phyloP scores from a whole-genome alignment of 2,113 vertebrate species.

The Strix uralensis region DNA sequence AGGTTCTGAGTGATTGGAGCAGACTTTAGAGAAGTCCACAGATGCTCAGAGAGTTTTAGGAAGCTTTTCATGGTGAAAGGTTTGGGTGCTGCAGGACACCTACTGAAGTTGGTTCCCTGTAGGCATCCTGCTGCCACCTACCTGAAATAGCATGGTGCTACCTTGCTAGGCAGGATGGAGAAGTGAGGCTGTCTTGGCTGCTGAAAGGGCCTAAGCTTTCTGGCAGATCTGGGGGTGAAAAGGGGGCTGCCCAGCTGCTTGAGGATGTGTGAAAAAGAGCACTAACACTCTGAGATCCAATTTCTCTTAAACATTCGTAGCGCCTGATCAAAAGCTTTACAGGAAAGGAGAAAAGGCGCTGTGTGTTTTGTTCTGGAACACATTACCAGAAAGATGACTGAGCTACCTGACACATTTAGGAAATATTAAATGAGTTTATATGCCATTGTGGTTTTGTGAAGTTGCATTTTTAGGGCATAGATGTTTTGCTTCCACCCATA shows the following conservation, averaged over 20 bases:
- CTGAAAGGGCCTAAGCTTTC: background rate
- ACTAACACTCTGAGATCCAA: background rate
- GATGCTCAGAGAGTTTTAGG: background rate
- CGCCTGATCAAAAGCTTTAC: background rate
- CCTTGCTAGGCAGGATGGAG: background rate
- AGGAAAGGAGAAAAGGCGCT: background rate
- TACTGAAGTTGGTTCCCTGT: rapidly evolving
- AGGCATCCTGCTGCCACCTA: background rate
- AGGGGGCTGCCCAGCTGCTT: background rate
- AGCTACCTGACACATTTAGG: background rate
- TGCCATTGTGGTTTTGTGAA: background rate
- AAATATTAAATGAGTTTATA: background rate
- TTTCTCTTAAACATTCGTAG: background rate
- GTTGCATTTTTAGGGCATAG: background rate
- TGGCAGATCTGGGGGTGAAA: background rate
- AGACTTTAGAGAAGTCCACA: background rate
- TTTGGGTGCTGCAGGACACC: background rate
- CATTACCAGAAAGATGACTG: background rate
- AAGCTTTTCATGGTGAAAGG: background rate
- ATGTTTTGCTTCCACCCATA: background rate
- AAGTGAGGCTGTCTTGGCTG: background rate
- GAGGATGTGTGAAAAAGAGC: rapidly evolving
- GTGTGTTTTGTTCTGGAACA: background rate
- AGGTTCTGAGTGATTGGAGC: background rate
- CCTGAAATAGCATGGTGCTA: background rate